These are phyloP conservation scores for Amblyopsis hoosieri DNA, from an alignment of 2,797 vertebrate genomes.

Conservation along the genomic window DNA sequence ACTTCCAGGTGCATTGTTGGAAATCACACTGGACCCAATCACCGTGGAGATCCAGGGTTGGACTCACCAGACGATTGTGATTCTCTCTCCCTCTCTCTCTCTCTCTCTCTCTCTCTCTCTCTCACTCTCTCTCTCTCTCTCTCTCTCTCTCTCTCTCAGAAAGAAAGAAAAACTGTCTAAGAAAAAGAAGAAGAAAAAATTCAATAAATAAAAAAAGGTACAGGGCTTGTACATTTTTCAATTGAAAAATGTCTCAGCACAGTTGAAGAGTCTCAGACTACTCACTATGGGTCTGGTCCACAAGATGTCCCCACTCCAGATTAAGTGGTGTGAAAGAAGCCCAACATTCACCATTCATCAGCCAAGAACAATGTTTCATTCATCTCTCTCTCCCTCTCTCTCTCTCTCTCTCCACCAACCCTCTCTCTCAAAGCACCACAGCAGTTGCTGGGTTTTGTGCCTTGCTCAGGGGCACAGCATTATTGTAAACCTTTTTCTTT, in stretches of 20 bases:
- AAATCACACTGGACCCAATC: conserved; percentile 34
- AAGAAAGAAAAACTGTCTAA: too few species aligned
- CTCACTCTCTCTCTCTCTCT: too few species aligned
- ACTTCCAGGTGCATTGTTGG: conserved; percentile 29
- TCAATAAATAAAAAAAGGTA: too few species aligned
- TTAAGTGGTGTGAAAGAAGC: conserved; percentile 73
- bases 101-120: too few species aligned
- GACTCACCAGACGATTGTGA: too few species aligned
- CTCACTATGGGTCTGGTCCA: conserved; percentile 35
- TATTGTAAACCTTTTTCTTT: too few species aligned
- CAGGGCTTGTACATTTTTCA: too few species aligned
- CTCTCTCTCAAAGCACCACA: conserved; percentile 22
- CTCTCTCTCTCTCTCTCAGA: too few species aligned
- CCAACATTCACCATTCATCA: conserved; percentile 71
- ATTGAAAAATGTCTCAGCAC: neutral
- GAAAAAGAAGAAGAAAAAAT: too few species aligned
- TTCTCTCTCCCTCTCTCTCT: too few species aligned
- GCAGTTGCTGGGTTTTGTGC: conserved; percentile 30
- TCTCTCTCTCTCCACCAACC: neutral
- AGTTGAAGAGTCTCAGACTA: conserved; percentile 38
- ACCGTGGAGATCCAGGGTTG: neutral
- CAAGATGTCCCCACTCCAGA: conserved; percentile 72
- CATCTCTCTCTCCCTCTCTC: conserved; percentile 41
- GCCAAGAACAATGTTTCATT: conserved; percentile 71
- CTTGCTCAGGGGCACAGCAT: conserved; percentile 51